Conservation (phyloP, 1,140 invertebrate genomes). For the Drosophila bocqueti region DNA sequence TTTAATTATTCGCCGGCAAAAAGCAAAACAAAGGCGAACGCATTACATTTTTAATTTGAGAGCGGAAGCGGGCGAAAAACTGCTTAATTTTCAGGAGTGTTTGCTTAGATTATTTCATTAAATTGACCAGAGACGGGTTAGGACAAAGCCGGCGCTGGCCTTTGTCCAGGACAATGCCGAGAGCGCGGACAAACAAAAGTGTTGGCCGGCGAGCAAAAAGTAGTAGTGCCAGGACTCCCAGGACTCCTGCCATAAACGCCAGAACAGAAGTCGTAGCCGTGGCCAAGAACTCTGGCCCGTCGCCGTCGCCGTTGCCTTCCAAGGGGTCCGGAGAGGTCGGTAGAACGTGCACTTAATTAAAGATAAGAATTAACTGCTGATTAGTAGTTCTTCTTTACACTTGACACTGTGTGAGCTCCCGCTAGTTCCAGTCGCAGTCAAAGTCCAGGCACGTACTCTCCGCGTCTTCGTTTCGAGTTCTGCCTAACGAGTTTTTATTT, state of each 20-base stretch:
- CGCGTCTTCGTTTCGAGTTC: conserved; percentile 19
- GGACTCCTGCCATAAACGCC: conserved; percentile 64
- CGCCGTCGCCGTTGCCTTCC: neutral
- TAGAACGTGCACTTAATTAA: conserved; percentile 82
- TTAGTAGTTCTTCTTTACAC: conserved; percentile 84
- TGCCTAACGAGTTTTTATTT: conserved; percentile 79
- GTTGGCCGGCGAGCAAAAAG: conserved; percentile 55
- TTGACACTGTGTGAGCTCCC: conserved; percentile 71
- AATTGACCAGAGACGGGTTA: conserved; percentile 59
- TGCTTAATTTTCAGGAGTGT: conserved; percentile 80
- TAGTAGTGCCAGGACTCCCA: conserved; percentile 37
- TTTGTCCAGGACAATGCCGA: conserved; percentile 73
- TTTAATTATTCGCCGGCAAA: conserved; percentile 73
- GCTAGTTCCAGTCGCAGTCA: conserved; percentile 17
- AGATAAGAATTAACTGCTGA: conserved; percentile 84
- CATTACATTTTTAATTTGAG: conserved; percentile 77
- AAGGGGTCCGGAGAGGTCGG: conserved; percentile 11
- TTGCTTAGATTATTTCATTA: conserved; percentile 83
- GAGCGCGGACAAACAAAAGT: conserved; percentile 73
- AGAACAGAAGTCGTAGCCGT: neutral
- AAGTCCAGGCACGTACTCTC: conserved; percentile 67
- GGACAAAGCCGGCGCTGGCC: conserved; percentile 66
- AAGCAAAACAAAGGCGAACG: conserved; percentile 46
- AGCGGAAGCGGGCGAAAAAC: conserved; percentile 42
- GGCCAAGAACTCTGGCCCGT: conserved; percentile 25